Base-by-base conservation (phyloP, 2,888 invertebrate species). In the Drosophila niveifrons region DNA sequence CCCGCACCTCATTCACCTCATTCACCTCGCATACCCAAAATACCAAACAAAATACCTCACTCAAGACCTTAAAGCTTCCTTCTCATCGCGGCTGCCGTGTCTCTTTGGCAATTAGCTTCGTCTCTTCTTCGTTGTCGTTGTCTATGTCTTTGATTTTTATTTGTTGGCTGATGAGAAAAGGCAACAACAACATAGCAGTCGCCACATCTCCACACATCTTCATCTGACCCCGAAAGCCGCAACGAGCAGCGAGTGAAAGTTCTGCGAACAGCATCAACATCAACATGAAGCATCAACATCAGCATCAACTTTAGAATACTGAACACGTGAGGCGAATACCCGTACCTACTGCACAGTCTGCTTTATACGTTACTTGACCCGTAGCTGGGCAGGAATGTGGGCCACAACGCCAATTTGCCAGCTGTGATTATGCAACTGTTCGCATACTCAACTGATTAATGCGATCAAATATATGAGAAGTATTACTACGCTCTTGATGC, bases 191-290 rank as follows among this genome's bases (percentile, higher is more conserved):
- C 39, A 31, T 59, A 57, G 43, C 34, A 39, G 31, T 56, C 51
- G 43, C 36, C 53, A 15, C 66, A 31, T 28, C 67, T n/a, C 29
- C 53, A 29, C n/a, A 23, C 47, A 53, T 53, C 15, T 29, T 1
- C 31, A 31, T 3, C 31, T 61, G 66, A 66, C 66, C 66, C 66
- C 53, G 50, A 61, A 41, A 59, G 65, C 50, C 50, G 58, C 62
- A 66, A 56, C 46, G 18, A 23, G 36, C 41, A 31, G 59, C 66
- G 61, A 79, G 81, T 84, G 81, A 82, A 84, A 82, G 81, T 79
- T 41, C 39, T 41, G 39, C 57, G 65, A 59, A 13, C 43, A n/a
- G 11, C n/a, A 11, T n/a, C 36, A 36, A n/a, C 34, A 36, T 4
- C 34, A 36, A 23, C 23, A 23, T 23, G 23, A 23, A 23, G 23